Percentiles rank a stretch among this genome's conserved stretches.
phyloP scores from a whole-genome alignment of 2,888 invertebrate genomes.

The Boloria selene region DNA sequence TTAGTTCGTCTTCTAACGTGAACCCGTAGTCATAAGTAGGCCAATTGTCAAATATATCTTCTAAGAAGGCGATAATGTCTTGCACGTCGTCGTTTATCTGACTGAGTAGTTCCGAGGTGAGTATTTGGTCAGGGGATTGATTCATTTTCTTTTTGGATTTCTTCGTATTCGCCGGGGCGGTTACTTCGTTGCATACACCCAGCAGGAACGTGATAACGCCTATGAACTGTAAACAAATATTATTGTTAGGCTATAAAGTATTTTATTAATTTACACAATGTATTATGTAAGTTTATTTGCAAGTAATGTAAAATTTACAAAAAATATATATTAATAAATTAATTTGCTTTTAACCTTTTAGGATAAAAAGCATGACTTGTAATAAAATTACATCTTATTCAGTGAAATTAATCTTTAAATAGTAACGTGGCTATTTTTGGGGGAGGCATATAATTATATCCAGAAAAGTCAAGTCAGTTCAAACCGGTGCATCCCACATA shows the following conservation, averaged over 20 bases:
- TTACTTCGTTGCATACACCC: slow-evolving; percentile 79
- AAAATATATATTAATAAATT: too few relatives aligned
- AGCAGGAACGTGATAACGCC: slow-evolving; percentile 81
- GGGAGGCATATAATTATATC: too few relatives aligned
- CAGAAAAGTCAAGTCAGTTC: too few relatives aligned
- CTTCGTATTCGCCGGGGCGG: slow-evolving; percentile 75
- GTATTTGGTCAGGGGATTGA: slow-evolving; percentile 70
- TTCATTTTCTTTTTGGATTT: slow-evolving; percentile 82
- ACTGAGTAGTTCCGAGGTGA: slow-evolving; percentile 59
- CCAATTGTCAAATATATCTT: slow-evolving; percentile 71
- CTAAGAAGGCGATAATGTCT: slow-evolving; percentile 60
- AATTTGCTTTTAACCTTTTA: too few relatives aligned
- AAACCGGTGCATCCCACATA: too few relatives aligned
- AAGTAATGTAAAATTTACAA: too few relatives aligned
- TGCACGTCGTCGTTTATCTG: slow-evolving; percentile 63
- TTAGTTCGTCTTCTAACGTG: slow-evolving; percentile 64
- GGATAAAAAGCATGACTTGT: too few relatives aligned
- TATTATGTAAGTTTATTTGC: too few relatives aligned
- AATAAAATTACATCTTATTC: too few relatives aligned
- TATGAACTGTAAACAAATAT: slow-evolving; percentile 73
- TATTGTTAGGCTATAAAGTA: neutral
- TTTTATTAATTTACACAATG: neutral
- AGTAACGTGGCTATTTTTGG: too few relatives aligned
- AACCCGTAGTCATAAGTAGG: slow-evolving; percentile 56
- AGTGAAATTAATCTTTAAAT: too few relatives aligned